A percentile compares a stretch with the other conserved stretches of the same genome.
Evolutionary conservation across 1,140 invertebrate genomes (phyloP).

Genomic region (Pantala flavescens): DNA sequence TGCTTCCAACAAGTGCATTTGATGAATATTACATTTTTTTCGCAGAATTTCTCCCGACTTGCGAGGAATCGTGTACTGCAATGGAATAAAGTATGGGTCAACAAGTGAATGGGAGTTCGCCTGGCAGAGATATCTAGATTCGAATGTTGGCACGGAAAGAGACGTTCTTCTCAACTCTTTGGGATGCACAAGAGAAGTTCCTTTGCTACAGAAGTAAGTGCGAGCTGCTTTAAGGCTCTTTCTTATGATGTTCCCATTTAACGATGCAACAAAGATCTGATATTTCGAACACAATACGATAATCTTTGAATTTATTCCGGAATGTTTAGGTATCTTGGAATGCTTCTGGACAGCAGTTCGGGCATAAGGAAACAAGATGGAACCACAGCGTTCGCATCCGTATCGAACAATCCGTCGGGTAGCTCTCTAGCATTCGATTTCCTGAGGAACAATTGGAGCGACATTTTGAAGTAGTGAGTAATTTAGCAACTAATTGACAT

Average conservation of each 20-base stretch:
- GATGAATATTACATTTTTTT: too few relatives aligned
- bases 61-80: constrained; percentile 37
- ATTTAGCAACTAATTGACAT: neutral
- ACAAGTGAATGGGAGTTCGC: constrained; percentile 41
- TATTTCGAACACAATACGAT: too few relatives aligned
- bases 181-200: neutral
- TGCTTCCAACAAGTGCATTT: too few relatives aligned
- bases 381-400: constrained; percentile 27
- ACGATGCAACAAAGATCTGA: too few relatives aligned
- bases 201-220: neutral
- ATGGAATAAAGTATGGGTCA: constrained; percentile 36
- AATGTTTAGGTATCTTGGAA: constrained; percentile 27
- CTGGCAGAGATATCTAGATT: constrained; percentile 33
- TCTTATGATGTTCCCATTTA: too few relatives aligned
- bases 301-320: too few relatives aligned
- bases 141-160: constrained; percentile 29
- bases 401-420: constrained; percentile 28
- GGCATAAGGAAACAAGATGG: constrained; percentile 34
- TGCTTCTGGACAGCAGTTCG: constrained; percentile 26
- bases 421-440: constrained; percentile 27
- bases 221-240: too few relatives aligned
- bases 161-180: neutral
- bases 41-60: constrained; percentile 38
- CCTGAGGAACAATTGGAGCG: constrained; percentile 25
- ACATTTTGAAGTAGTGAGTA: constrained; percentile 25